Conservation (phyloP, 1,140 invertebrate species). For the Zeugodacus cucurbitae region DNA sequence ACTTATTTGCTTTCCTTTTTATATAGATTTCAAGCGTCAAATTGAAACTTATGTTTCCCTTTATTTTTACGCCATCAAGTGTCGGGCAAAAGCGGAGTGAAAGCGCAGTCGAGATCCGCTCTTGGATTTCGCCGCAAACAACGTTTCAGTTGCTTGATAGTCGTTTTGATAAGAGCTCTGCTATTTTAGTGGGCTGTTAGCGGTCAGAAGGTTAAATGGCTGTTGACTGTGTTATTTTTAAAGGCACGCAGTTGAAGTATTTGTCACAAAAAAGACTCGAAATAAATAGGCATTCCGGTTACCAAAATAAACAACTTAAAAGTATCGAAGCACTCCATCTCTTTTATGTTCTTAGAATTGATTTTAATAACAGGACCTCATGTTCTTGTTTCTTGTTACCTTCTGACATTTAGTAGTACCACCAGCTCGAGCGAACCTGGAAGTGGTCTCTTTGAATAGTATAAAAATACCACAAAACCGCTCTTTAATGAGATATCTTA, state of each 20-base stretch:
- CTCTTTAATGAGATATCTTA: no score
- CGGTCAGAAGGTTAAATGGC: neutral
- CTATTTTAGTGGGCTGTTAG: neutral
- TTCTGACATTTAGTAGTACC: no score
- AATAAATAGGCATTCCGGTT: no score
- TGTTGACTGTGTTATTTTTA: neutral
- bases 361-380: no score
- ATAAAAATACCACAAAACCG: no score
- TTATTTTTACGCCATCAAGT: neutral
- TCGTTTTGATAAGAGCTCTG: neutral
- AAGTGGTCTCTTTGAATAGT: no score
- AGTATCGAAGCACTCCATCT: no score
- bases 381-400: no score
- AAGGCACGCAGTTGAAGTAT: neutral
- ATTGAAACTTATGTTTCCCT: conserved; percentile 30
- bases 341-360: no score
- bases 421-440: no score
- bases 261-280: no score
- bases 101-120: neutral
- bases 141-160: neutral
- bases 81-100: neutral
- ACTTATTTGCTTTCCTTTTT: neutral
- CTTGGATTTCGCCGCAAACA: neutral
- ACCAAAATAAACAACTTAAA: no score
- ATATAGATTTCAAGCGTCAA: conserved; percentile 2